Evolutionary conservation across 2,113 vertebrate species (phyloP).

Genomic region (Porphyrio hochstetteri): DNA sequence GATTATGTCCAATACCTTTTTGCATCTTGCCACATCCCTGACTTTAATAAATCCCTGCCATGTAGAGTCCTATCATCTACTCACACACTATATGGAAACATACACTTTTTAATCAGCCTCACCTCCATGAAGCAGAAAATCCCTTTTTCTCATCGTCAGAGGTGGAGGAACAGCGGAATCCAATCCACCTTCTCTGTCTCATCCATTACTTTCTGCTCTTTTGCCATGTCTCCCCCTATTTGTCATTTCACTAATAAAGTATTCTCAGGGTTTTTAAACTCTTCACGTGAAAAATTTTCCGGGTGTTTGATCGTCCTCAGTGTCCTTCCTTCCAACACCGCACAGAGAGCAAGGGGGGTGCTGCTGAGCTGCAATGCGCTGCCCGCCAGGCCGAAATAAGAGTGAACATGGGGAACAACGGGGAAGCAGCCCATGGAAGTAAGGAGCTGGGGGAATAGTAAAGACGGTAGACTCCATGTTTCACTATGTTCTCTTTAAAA

Average conservation of each 20-base stretch:
- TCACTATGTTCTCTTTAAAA: not conserved
- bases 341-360: not conserved
- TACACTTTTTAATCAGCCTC: not conserved
- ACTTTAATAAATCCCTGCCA: not conserved
- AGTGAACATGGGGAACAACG: not conserved
- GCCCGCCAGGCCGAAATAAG: not conserved
- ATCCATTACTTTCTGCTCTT: constrained; percentile 58
- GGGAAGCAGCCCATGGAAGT: not conserved
- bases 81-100: not conserved
- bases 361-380: not conserved
- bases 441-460: not conserved
- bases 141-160: not conserved
- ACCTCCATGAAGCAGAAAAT: not conserved
- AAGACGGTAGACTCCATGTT: not conserved
- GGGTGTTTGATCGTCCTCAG: not conserved
- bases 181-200: constrained; percentile 33
- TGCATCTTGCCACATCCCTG: not conserved
- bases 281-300: not conserved
- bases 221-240: not conserved
- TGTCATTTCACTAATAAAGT: constrained; percentile 9
- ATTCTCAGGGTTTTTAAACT: not conserved
- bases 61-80: not conserved
- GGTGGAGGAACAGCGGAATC: not conserved
- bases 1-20: not conserved
- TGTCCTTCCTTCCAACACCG: not conserved